Evolutionary conservation across 2,888 invertebrate genomes (phyloP).

Genomic region (Stratiomys singularior): DNA sequence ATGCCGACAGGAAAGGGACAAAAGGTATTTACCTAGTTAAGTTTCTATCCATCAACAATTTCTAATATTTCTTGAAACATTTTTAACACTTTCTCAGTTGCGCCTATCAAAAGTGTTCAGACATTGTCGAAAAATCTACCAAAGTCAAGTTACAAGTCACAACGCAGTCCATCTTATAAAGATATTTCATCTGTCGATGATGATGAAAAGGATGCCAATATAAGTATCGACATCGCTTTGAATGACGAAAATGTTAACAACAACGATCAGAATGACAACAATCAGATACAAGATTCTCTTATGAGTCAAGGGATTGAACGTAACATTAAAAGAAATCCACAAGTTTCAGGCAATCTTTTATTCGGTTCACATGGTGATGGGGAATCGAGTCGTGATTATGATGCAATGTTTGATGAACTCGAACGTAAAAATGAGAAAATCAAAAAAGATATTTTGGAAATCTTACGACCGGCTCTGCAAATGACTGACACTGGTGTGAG

Average conservation of each 20-base stretch:
- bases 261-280: background rate
- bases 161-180: background rate
- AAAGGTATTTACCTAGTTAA: background rate
- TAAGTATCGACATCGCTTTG: conserved; percentile 9
- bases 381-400: background rate
- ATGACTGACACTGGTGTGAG: background rate
- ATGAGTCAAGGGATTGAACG: background rate
- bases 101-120: background rate
- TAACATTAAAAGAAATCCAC: conserved; percentile 7
- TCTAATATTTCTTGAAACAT: background rate
- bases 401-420: conserved; percentile 25
- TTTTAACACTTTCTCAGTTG: too few species aligned
- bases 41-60: background rate
- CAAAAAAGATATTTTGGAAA: conserved; percentile 35
- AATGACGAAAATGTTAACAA: background rate
- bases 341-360: background rate
- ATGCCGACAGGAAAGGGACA: background rate
- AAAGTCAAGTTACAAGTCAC: background rate
- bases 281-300: background rate
- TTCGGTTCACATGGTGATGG: background rate
- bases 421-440: conserved; percentile 37
- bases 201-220: background rate
- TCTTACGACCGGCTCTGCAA: conserved; percentile 22
- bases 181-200: background rate
- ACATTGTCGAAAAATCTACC: background rate